Evolutionary conservation across 2,113 vertebrate genomes (phyloP), one percentile per base, ranked within the genome.

Genomic region (Sakesphorus luctuosus): DNA sequence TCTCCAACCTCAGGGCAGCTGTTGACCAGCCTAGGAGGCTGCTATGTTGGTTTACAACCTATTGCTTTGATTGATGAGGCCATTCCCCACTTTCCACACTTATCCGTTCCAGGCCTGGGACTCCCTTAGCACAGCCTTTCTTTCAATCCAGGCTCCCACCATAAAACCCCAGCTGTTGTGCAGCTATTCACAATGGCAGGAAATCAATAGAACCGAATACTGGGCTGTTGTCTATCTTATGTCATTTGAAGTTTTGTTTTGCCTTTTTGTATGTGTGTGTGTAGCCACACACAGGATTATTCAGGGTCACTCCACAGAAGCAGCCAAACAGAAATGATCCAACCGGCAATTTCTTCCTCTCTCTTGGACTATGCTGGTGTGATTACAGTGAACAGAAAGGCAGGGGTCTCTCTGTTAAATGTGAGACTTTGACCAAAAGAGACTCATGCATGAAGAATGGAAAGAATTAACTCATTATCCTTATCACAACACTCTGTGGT

Each of bases 111-210:
- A 90, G 25, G 74, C 35, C 66, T 91, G 59, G 61, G 52, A 91
- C 38, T 67, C 29, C 49, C 62, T 56, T 67, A 67, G 47, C 11
- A 7, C 20, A 49, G 55, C 28, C 55, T 33, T 90, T 81, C 81
- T 75, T 92, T 72, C 66, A 82, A 80, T 40, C 47, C 73, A 84
- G 79, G 88, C 72, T 94, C 85, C 67, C 61, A 43, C 62, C 79
- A 79, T 74, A 90, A 95, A 94, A 90, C 16, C 25, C 73, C 94
- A 83, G 90, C 87, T 93, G 90, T 56, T 84, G 63, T 31, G 24
- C 71, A 73, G 49, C 68, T 86, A 56, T 31, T 94, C 77, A 97
- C 93, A 97, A 96, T 96, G 91, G 74, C 93, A 97, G 96, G 95
- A 97, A 97, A 96, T 89, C 67, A 96, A 91, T 40, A 94, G 86